phyloP scores from a whole-genome alignment of 2,888 invertebrate species.

The Athrips mouffetella region DNA sequence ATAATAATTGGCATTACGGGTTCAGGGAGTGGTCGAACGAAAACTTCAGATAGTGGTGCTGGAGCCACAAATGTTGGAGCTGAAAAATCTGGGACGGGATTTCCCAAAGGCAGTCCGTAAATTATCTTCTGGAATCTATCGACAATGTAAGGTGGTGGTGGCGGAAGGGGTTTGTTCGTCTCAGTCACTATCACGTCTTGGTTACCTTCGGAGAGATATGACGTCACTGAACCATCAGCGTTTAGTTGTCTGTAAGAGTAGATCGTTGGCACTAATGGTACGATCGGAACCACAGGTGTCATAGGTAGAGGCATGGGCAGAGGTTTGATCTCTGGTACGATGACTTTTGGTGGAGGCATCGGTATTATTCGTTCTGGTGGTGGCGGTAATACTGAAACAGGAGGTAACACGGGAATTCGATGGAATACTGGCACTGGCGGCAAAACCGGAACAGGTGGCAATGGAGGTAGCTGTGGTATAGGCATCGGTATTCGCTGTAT shows the following conservation, averaged over 20 bases:
- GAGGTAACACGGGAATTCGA: too few relatives aligned
- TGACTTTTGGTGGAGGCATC: background rate
- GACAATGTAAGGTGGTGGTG: slow-evolving; percentile 29
- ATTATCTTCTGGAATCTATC: slow-evolving; percentile 18
- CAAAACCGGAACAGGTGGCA: background rate
- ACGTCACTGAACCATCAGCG: slow-evolving; percentile 29
- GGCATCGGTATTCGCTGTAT: slow-evolving; percentile 2
- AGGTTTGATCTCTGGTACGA: slow-evolving; percentile 7
- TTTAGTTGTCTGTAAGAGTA: slow-evolving; percentile 39
- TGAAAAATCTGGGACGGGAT: background rate
- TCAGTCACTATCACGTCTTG: slow-evolving; percentile 32
- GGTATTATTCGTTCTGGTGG: slow-evolving; percentile 3
- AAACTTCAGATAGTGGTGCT: background rate
- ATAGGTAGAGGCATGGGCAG: slow-evolving; percentile 1
- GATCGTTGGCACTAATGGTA: slow-evolving; percentile 23
- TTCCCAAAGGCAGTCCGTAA: slow-evolving; percentile 2
- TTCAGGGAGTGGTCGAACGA: background rate
- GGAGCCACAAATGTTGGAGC: background rate
- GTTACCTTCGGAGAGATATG: slow-evolving; percentile 31
- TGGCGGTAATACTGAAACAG: background rate
- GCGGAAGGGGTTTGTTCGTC: slow-evolving; percentile 26
- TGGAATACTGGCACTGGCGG: background rate
- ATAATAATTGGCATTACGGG: slow-evolving; percentile 5
- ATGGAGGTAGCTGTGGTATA: background rate
- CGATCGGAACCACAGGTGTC: slow-evolving; percentile 13